Evolutionary conservation across 2,888 invertebrate genomes (phyloP).

Genomic region (Linnaemya tessellans): DNA sequence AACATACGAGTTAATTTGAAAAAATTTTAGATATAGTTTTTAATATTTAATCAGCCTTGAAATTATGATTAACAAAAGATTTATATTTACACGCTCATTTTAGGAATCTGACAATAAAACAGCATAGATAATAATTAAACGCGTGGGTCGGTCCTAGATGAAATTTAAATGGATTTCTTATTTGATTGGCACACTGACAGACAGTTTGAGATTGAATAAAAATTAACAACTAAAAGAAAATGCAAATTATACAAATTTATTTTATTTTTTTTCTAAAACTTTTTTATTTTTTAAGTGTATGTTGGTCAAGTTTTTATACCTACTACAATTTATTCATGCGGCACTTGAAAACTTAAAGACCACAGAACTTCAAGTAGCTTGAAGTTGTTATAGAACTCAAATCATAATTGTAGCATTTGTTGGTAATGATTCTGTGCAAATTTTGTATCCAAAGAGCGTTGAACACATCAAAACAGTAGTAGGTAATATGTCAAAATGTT

Average conservation of each 20-base stretch:
- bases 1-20: conserved; percentile 22
- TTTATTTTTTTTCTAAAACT: neutral
- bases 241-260: conserved; percentile 4
- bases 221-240: neutral
- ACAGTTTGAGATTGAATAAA: conserved; percentile 3
- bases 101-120: neutral
- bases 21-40: conserved; percentile 14
- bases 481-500: neutral
- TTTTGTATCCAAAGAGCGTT: neutral
- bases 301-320: neutral
- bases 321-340: conserved; percentile 6
- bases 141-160: conserved; percentile 38
- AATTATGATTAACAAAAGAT: neutral
- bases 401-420: conserved; percentile 17
- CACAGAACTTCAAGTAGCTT: conserved; percentile 15
- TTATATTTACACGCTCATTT: neutral
- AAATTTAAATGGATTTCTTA: neutral
- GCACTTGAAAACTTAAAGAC: conserved; percentile 4
- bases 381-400: conserved; percentile 23
- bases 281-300: neutral
- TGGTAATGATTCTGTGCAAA: neutral
- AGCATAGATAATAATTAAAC: neutral
- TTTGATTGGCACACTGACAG: neutral
- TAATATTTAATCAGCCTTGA: conserved; percentile 41
- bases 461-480: neutral